Percentiles rank a stretch among this genome's conserved stretches.
Evolutionary conservation across 2,113 vertebrate genomes (phyloP).

Genomic region (Eptatretus burgeri): DNA sequence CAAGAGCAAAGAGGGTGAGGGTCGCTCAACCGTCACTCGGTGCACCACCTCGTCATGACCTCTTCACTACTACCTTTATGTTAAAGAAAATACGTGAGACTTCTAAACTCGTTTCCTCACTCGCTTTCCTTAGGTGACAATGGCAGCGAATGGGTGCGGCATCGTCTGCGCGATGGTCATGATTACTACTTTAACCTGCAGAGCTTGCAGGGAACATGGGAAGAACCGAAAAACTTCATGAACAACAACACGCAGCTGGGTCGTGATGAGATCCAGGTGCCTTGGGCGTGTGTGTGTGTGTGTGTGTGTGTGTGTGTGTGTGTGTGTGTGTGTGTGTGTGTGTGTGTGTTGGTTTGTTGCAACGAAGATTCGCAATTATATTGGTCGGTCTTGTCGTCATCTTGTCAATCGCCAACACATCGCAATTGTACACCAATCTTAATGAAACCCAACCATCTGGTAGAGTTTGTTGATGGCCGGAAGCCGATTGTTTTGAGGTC

Average conservation of each 20-base stretch:
- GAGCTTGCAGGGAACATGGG: conserved; percentile 45
- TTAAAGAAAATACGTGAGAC: not conserved
- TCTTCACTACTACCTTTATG: not conserved
- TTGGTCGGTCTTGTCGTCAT: no score
- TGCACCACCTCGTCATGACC: not conserved
- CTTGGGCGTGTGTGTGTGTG: not conserved
- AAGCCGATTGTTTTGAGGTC: no score
- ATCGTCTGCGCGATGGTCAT: conserved; percentile 87
- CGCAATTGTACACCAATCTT: no score
- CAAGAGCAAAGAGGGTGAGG: conserved; percentile 33
- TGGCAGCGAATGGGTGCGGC: conserved; percentile 46
- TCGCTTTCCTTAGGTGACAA: conserved; percentile 28
- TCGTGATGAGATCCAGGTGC: conserved; percentile 79
- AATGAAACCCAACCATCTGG: no score
- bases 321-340: no score
- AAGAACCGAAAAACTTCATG: conserved; percentile 35
- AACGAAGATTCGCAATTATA: no score
- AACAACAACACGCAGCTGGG: conserved; percentile 48
- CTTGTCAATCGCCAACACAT: no score
- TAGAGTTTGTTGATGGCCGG: no score
- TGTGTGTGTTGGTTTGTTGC: no score
- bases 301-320: no score
- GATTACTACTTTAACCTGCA: conserved; percentile 59
- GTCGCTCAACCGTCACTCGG: no score
- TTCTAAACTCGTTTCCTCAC: not conserved